These are phyloP conservation scores for Anthonomus grandis DNA, from an alignment of 1,140 invertebrate species.

Conservation along the genomic window DNA sequence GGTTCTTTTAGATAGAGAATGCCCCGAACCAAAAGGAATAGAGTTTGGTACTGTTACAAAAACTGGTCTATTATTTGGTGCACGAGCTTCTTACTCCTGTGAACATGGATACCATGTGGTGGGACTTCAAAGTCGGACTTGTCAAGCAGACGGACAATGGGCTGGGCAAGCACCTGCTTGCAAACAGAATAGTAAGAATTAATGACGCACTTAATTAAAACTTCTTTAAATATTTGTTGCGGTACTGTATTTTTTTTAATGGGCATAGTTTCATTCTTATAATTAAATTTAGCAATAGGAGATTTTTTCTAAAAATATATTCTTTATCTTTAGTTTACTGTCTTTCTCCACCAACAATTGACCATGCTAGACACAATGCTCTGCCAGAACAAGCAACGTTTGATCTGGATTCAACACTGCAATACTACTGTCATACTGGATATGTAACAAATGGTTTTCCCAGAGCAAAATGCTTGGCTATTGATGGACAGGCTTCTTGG, in stretches of 20 bases:
- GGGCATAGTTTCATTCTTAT: no score
- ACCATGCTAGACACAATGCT: conserved; percentile 85
- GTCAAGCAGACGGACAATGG: conserved; percentile 91
- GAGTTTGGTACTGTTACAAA: conserved; percentile 68
- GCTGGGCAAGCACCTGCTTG: conserved; percentile 82
- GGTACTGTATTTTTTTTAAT: no score
- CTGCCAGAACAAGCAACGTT: conserved; percentile 77
- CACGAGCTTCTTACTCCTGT: conserved; percentile 80
- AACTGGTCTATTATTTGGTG: conserved; percentile 73
- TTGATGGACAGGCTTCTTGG: conserved; percentile 73
- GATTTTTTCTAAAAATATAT: not conserved
- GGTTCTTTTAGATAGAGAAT: conserved; percentile 69
- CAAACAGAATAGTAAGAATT: conserved; percentile 81
- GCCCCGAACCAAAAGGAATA: conserved; percentile 69
- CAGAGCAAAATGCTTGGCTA: conserved; percentile 85
- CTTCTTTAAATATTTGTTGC: no score
- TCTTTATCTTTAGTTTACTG: conserved; percentile 70
- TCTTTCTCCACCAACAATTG: conserved; percentile 78
- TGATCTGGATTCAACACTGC: conserved; percentile 77
- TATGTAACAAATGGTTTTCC: conserved; percentile 83
- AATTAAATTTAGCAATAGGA: no score
- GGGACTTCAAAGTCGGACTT: conserved; percentile 77
- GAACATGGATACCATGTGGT: conserved; percentile 83
- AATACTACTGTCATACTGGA: conserved; percentile 88
- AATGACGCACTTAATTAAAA: no score